Evolutionary conservation across 1,140 invertebrate species (phyloP).

Genomic region (Euborellia annulipes): DNA sequence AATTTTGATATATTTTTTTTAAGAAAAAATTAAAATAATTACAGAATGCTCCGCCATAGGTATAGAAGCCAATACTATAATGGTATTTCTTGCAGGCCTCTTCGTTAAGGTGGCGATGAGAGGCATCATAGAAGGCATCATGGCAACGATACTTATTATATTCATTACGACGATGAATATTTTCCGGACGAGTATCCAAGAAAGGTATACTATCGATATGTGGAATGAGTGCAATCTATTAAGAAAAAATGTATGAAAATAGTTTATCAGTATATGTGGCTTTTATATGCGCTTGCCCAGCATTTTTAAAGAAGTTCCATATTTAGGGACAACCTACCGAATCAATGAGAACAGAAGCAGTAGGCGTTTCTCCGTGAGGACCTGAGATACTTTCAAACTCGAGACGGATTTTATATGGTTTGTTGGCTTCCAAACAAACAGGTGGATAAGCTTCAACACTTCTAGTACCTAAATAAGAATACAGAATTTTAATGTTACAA

Average conservation of each 20-base stretch:
- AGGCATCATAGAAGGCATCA: conserved; percentile 39
- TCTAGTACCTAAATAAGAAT: conserved; percentile 36
- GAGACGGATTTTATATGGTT: conserved; percentile 71
- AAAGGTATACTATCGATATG: conserved; percentile 68
- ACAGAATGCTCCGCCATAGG: conserved; percentile 60
- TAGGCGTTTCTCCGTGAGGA: conserved; percentile 42
- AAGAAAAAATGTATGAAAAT: too few species aligned
- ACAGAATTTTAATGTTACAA: background rate
- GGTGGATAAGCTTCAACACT: conserved; percentile 56
- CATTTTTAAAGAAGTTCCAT: too few species aligned
- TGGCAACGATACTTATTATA: conserved; percentile 70
- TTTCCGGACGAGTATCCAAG: conserved; percentile 31
- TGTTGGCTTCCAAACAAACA: conserved; percentile 77
- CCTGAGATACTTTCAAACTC: conserved; percentile 59
- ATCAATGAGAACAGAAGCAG: conserved; percentile 81
- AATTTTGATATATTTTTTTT: too few species aligned
- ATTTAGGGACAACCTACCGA: conserved; percentile 51
- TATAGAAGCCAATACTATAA: conserved; percentile 63
- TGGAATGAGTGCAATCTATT: conserved; percentile 71
- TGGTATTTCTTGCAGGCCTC: conserved; percentile 65
- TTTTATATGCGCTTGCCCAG: too few species aligned
- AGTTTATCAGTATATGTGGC: too few species aligned
- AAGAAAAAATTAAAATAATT: conserved; percentile 14
- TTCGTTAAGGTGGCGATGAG: conserved; percentile 36
- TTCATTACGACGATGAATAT: too few species aligned